Percentiles rank a stretch among this genome's conserved stretches.
These are phyloP conservation scores for Psococerastis gibbosa DNA, from an alignment of 2,888 invertebrate species.

Conservation along the genomic window DNA sequence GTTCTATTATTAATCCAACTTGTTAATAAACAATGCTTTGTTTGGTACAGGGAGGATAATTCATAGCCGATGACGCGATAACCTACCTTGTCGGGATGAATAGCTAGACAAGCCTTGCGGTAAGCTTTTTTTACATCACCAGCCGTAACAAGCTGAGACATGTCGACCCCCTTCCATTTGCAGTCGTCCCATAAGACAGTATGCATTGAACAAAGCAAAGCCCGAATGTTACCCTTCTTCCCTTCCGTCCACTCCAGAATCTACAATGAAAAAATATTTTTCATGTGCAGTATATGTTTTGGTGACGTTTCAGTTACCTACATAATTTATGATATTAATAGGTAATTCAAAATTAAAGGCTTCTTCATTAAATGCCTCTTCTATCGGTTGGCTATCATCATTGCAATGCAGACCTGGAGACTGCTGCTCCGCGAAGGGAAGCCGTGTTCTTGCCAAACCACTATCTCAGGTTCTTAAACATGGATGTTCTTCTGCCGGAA, in stretches of 20 bases:
- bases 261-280: slow-evolving; percentile 28
- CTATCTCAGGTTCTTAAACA: no score
- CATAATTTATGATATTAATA: slow-evolving; percentile 7
- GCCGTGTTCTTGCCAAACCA: no score
- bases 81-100: slow-evolving; percentile 96
- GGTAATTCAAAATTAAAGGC: slow-evolving; percentile 8
- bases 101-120: slow-evolving; percentile 85
- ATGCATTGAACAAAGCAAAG: slow-evolving; percentile 84
- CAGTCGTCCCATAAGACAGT: slow-evolving; percentile 84
- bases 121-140: slow-evolving; percentile 93
- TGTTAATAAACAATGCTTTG: slow-evolving; percentile 6
- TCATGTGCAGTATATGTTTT: no score
- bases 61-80: slow-evolving; percentile 9
- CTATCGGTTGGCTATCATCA: no score
- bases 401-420: no score
- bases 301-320: slow-evolving; percentile 11
- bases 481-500: no score
- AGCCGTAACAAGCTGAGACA: slow-evolving; percentile 82
- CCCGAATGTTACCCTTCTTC: slow-evolving; percentile 90
- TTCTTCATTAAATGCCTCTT: not conserved
- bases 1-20: no score
- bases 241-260: slow-evolving; percentile 63
- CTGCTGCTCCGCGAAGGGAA: no score
- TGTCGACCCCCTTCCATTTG: slow-evolving; percentile 83
- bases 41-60: slow-evolving; percentile 16